Percentiles rank a stretch among this genome's conserved stretches.
Evolutionary conservation across 2,888 invertebrate species (phyloP).

Genomic region (Allophyes oxyacanthae): DNA sequence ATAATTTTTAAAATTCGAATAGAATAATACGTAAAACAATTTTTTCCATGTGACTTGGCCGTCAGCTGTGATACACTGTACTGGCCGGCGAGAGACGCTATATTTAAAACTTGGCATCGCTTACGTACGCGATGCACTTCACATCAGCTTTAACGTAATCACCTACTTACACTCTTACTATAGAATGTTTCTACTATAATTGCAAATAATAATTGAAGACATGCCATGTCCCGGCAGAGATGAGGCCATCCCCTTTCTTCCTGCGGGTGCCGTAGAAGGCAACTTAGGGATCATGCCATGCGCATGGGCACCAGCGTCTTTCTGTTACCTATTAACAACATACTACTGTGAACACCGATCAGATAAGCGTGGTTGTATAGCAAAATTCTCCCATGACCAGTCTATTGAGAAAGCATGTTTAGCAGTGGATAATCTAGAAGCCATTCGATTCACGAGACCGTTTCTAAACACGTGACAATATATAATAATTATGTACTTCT

Average conservation of each 20-base stretch:
- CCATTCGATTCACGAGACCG: neutral
- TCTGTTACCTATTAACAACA: neutral
- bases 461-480: slow-evolving; percentile 2
- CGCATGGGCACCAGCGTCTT: neutral
- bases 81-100: slow-evolving; percentile 69
- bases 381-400: slow-evolving; percentile 27
- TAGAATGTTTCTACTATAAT: slow-evolving; percentile 37
- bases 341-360: neutral
- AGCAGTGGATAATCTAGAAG: too few relatives aligned
- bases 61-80: slow-evolving; percentile 67
- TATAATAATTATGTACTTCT: slow-evolving; percentile 15
- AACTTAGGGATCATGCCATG: neutral
- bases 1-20: slow-evolving; percentile 11
- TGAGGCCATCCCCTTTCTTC: slow-evolving; percentile 1
- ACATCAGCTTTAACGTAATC: slow-evolving; percentile 61
- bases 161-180: slow-evolving; percentile 61
- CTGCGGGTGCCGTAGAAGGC: neutral
- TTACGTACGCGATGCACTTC: slow-evolving; percentile 61
- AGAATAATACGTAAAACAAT: slow-evolving; percentile 32
- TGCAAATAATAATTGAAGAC: slow-evolving; percentile 24
- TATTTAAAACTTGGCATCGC: slow-evolving; percentile 80
- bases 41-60: slow-evolving; percentile 78
- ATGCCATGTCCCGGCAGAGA: slow-evolving; percentile 1
- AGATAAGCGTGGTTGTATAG: slow-evolving; percentile 26
- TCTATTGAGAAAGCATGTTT: too few relatives aligned